These are phyloP conservation scores for Brachylomia viminalis DNA, from an alignment of 2,888 invertebrate species.

Conservation along the genomic window DNA sequence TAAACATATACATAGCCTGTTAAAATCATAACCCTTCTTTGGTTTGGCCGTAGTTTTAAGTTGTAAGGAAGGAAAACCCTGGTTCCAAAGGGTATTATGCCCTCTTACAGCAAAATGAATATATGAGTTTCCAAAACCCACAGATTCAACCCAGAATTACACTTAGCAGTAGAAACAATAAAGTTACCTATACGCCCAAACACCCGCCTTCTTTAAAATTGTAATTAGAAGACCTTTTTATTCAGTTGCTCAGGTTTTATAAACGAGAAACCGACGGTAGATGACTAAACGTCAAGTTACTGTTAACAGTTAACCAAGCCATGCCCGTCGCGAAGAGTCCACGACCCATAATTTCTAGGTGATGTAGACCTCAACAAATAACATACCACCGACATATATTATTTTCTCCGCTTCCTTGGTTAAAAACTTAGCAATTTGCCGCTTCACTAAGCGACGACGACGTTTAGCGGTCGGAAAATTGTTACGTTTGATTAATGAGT, in stretches of 20 bases:
- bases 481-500: conserved; percentile 26
- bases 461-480: conserved; percentile 43
- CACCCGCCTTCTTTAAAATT: too few species aligned
- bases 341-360: conserved; percentile 7
- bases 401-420: conserved; percentile 62
- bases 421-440: conserved; percentile 64
- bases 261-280: neutral
- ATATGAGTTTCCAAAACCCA: neutral
- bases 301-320: conserved; percentile 25
- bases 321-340: neutral
- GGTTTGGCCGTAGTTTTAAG: too few species aligned
- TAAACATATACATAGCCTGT: too few species aligned
- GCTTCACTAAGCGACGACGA: conserved; percentile 35
- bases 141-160: neutral
- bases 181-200: neutral
- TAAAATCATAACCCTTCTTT: too few species aligned
- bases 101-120: neutral
- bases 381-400: conserved; percentile 12
- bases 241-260: neutral
- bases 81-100: neutral
- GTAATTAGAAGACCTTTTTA: neutral
- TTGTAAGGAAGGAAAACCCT: neutral
- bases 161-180: neutral
- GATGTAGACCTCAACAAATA: conserved; percentile 56
- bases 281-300: conserved; percentile 4